Evolutionary conservation across 2,113 vertebrate species (phyloP).

Genomic region (Xyrauchen texanus): DNA sequence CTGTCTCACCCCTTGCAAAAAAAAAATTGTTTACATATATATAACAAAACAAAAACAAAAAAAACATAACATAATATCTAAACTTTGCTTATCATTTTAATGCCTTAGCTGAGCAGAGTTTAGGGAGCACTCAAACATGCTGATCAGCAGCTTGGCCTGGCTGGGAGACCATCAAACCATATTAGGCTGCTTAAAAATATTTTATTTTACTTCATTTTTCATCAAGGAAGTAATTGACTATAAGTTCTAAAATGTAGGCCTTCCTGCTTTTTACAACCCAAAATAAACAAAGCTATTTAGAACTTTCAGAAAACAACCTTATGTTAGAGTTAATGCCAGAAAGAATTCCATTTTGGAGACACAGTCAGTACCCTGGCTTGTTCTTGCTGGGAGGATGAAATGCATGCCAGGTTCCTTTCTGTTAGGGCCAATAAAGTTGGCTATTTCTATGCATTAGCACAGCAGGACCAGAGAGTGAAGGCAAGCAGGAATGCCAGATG

Average conservation of each 20-base stretch:
- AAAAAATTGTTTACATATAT: too few relatives aligned
- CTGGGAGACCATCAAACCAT: too few relatives aligned
- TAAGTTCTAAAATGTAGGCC: background rate
- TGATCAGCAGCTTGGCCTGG: too few relatives aligned
- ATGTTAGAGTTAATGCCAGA: conserved; percentile 1
- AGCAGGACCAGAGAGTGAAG: conserved; percentile 22
- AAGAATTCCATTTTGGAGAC: conserved; percentile 19
- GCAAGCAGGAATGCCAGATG: conserved; percentile 11
- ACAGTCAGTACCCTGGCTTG: conserved; percentile 21
- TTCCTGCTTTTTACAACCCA: background rate
- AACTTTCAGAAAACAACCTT: background rate
- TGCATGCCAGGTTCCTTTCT: conserved; percentile 18
- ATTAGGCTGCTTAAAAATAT: too few relatives aligned
- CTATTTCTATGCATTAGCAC: conserved; percentile 14
- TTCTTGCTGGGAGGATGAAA: conserved; percentile 12
- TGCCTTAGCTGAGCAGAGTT: too few relatives aligned
- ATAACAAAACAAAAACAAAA: too few relatives aligned
- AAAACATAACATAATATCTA: too few relatives aligned
- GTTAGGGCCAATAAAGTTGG: conserved; percentile 13
- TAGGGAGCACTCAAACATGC: too few relatives aligned
- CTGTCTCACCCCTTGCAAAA: too few relatives aligned
- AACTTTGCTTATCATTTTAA: too few relatives aligned
- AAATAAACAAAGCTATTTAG: background rate
- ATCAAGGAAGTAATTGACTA: too few relatives aligned
- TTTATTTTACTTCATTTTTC: too few relatives aligned